Percentiles rank a stretch among this genome's conserved stretches.
Conservation (phyloP, 2,888 invertebrate species). For the Masnerella sp. region DNA sequence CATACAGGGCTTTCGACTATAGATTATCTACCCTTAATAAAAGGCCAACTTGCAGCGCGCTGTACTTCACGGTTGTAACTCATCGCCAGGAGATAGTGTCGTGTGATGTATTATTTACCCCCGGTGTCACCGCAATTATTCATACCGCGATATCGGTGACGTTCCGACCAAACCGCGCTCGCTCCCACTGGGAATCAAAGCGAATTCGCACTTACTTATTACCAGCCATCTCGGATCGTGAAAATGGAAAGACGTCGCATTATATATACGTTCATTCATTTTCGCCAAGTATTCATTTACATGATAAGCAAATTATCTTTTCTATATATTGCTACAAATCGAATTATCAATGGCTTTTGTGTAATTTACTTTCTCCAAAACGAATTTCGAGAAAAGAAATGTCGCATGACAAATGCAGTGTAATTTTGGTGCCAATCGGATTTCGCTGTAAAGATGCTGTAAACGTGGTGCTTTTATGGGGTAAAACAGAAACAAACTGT, state of each 20-base stretch:
- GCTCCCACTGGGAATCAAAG: constrained; percentile 72
- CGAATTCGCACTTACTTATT: constrained; percentile 70
- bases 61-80: constrained; percentile 68
- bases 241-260: constrained; percentile 48
- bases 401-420: too few species aligned
- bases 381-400: too few species aligned
- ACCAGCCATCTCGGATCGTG: constrained; percentile 61
- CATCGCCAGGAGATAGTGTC: constrained; percentile 73
- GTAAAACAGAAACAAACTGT: too few species aligned
- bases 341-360: constrained; percentile 31
- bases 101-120: constrained; percentile 74
- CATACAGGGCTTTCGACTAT: constrained; percentile 67
- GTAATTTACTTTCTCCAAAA: background rate
- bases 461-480: too few species aligned
- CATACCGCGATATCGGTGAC: constrained; percentile 71
- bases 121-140: constrained; percentile 74
- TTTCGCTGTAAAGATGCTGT: too few species aligned
- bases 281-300: constrained; percentile 40
- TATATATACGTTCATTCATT: constrained; percentile 45
- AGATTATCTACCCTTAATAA: constrained; percentile 76
- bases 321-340: constrained; percentile 26
- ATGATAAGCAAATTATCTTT: constrained; percentile 48
- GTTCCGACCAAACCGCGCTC: constrained; percentile 50
- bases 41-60: constrained; percentile 59
- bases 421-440: too few species aligned